Base-by-base conservation (phyloP, 2,113 vertebrate species). In the Pagrus major region DNA sequence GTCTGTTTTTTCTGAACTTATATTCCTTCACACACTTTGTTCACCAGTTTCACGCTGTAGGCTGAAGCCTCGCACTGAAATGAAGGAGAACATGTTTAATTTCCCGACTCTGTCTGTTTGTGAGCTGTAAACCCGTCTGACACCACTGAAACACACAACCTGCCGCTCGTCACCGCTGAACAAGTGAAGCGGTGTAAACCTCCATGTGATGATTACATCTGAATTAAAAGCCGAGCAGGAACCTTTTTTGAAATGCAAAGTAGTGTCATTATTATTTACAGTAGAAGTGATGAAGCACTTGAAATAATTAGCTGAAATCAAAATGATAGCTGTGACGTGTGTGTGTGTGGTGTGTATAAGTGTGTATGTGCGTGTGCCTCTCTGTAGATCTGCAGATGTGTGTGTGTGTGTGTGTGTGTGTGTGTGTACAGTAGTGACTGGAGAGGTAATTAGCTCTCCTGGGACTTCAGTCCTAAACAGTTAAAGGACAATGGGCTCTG, bases 371-470 rank as follows among this genome's bases (percentile, higher is more conserved):
- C 12, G 16, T 63, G 20, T n/a, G n/a, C n/a, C n/a, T n/a, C n/a
- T n/a, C n/a, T n/a, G n/a, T n/a, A n/a, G n/a, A n/a, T n/a, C n/a
- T n/a, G n/a, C n/a, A n/a, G n/a, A n/a, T 94, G 91, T 95, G 92
- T 20, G 35, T 41, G 51, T 70, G 67, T 93, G 94, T 95, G 92
- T 94, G 94, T 96, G 95, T 94, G 95, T 44, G 27, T 39, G 23
- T 61, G 93, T 94, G 91, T 95, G 92, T 92, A 93, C 95, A 93
- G 93, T 95, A 94, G 94, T 93, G 94, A 90, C 94, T 94, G 93
- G 88, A 94, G 42, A 35, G 52, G 86, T 98, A 97, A 97, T 98
- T 94, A 97, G 97, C 90, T 96, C 97, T 95, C 96, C 47, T 88
- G 97, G 96, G 97, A 97, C 93, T 78, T 85, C 88, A 54, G 91